Conservation (phyloP, 2,888 invertebrate species). For the Cenopis cana region DNA sequence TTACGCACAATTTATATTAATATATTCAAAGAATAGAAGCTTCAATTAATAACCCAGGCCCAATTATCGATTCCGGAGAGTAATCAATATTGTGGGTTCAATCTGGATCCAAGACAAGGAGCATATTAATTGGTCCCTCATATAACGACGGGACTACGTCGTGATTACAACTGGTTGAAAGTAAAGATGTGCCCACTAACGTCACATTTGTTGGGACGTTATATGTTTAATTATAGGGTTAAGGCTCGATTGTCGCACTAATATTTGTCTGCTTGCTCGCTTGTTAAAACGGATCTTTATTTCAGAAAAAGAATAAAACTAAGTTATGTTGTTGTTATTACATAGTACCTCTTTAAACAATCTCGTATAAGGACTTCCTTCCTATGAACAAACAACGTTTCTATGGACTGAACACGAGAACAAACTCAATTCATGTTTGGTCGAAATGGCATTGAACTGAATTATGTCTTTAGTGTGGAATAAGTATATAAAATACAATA, state of each 20-base stretch:
- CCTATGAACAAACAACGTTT: no score
- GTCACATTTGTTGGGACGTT: not conserved
- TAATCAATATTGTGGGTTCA: slow-evolving; percentile 55
- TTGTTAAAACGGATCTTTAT: no score
- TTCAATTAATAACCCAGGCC: slow-evolving; percentile 69
- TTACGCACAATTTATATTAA: slow-evolving; percentile 47
- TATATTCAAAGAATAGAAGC: slow-evolving; percentile 58
- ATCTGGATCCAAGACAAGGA: slow-evolving; percentile 64
- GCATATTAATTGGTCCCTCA: slow-evolving; percentile 70
- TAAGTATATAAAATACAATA: no score
- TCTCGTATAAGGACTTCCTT: no score
- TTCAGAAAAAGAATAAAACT: no score
- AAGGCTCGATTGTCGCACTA: not conserved
- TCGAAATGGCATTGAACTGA: no score
- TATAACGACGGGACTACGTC: slow-evolving; percentile 62
- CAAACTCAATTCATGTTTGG: no score
- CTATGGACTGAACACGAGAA: no score
- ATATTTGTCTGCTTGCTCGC: no score
- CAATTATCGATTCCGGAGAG: slow-evolving; percentile 63
- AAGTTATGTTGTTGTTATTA: no score
- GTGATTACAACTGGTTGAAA: slow-evolving; percentile 55
- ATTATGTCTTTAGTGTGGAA: no score
- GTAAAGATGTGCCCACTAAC: slow-evolving; percentile 8
- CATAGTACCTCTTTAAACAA: no score
- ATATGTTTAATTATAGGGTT: not conserved